Percentiles rank a stretch among this genome's conserved stretches.
Conservation (phyloP, 2,888 invertebrate species). For the Slavum lentiscoides region DNA sequence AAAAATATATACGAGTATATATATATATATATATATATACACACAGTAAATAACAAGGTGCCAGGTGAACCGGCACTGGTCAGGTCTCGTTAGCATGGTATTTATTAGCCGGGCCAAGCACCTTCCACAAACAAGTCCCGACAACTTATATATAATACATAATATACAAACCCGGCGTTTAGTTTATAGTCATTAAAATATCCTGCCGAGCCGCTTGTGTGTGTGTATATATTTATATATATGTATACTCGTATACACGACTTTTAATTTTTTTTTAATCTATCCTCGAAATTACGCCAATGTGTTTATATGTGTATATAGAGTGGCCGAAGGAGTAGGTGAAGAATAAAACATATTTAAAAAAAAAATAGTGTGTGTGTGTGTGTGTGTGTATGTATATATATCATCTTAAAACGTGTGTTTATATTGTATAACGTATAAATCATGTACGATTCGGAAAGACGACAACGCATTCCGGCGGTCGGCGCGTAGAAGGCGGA, state of each 20-base stretch:
- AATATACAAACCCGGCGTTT: slow-evolving; percentile 39
- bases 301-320: slow-evolving; percentile 4
- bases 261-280: slow-evolving; percentile 47
- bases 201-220: slow-evolving; percentile 44
- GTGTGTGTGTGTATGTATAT: not conserved
- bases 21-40: not conserved
- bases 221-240: not conserved
- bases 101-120: slow-evolving; percentile 53
- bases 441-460: slow-evolving; percentile 45
- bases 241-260: not conserved
- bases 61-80: slow-evolving; percentile 53
- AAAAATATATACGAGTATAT: slow-evolving; percentile 7
- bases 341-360: slow-evolving; percentile 8
- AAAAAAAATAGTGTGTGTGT: not conserved
- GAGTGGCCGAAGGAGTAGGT: not conserved
- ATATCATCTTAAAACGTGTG: slow-evolving; percentile 34
- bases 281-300: slow-evolving; percentile 45
- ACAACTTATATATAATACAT: slow-evolving; percentile 26
- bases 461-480: slow-evolving; percentile 44
- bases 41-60: slow-evolving; percentile 51
- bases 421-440: slow-evolving; percentile 50
- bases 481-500: slow-evolving; percentile 23
- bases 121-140: slow-evolving; percentile 52
- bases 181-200: slow-evolving; percentile 52
- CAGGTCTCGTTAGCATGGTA: slow-evolving; percentile 53